These are phyloP conservation scores for Aradophagus sp. DNA, from an alignment of 1,140 invertebrate species.

Conservation along the genomic window DNA sequence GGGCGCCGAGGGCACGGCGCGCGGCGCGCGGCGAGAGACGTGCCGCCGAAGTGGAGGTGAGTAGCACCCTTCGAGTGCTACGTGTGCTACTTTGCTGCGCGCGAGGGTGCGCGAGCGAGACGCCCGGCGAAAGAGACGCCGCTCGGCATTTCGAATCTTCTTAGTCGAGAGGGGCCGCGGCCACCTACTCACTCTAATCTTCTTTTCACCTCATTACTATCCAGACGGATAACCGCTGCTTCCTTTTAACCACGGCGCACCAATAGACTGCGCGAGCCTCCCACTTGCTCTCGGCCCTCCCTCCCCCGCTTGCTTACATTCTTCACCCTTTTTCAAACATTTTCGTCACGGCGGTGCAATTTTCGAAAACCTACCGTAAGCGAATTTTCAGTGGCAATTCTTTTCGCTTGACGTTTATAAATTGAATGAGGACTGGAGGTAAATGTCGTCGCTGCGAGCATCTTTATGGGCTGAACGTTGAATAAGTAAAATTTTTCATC, in stretches of 20 bases:
- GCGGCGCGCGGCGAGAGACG: constrained; percentile 12
- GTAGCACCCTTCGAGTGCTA: constrained; percentile 61
- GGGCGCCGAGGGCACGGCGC: constrained; percentile 18
- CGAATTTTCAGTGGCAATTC: not conserved
- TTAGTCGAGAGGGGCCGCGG: not conserved
- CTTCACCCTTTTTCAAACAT: too few species aligned
- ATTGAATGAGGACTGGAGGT: too few species aligned
- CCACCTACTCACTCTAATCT: constrained; percentile 32
- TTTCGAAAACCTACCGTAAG: not conserved
- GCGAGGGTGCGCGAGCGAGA: constrained; percentile 65
- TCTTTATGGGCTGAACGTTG: too few species aligned
- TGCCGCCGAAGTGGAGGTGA: constrained; percentile 39
- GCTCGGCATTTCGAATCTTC: constrained; percentile 43
- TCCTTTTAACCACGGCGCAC: constrained; percentile 20
- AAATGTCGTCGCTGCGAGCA: too few species aligned
- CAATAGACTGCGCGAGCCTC: constrained; percentile 15
- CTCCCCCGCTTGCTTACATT: too few species aligned
- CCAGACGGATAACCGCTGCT: constrained; percentile 30
- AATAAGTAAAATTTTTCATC: too few species aligned
- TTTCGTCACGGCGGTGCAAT: not conserved
- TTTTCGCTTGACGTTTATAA: too few species aligned
- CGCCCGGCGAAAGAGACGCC: constrained; percentile 53
- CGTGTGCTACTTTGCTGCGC: constrained; percentile 63
- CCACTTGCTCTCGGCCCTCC: not conserved
- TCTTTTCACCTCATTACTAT: constrained; percentile 40